Conservation (phyloP, 1,140 invertebrate species). For the Drosophila albomicans region DNA sequence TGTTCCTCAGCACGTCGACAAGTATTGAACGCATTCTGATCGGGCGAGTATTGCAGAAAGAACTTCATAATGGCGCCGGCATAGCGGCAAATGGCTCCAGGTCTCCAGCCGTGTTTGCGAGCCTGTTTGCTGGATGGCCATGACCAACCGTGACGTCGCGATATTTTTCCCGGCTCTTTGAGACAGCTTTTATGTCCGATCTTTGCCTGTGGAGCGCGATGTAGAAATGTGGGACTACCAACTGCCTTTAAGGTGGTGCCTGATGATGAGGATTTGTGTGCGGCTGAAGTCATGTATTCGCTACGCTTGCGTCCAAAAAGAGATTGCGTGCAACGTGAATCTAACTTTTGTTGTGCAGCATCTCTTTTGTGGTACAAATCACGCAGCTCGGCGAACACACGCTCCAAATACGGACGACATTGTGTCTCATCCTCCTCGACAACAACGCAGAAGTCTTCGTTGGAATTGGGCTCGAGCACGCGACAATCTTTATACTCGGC, state of each 20-base stretch:
- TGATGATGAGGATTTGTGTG: not conserved
- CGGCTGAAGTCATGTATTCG: not conserved
- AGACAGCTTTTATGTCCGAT: conserved; percentile 65
- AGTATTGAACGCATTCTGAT: conserved; percentile 24
- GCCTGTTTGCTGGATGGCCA: conserved; percentile 57
- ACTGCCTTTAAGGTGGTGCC: too few relatives aligned
- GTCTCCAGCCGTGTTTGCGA: conserved; percentile 65
- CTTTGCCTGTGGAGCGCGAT: conserved; percentile 6
- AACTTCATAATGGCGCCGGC: conserved; percentile 69
- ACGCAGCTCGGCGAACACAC: conserved; percentile 64
- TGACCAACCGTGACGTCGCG: conserved; percentile 72
- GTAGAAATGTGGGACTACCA: conserved; percentile 14
- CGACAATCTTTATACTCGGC: not conserved
- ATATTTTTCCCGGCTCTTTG: conserved; percentile 27
- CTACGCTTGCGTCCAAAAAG: not conserved
- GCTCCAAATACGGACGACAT: conserved; percentile 61
- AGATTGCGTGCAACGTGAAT: conserved; percentile 18
- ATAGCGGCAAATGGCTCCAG: conserved; percentile 65
- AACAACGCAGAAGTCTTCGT: conserved; percentile 60
- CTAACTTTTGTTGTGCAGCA: not conserved
- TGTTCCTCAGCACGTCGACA: conserved; percentile 12
- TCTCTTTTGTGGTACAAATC: conserved; percentile 62
- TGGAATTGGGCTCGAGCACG: conserved; percentile 5
- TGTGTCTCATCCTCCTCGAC: conserved; percentile 13
- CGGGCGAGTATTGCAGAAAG: conserved; percentile 51